Evolutionary conservation across 64 coral and sea anemone genomes (phyloP), one percentile per base, ranked within the genome.

Genomic region (Porites australiensis): DNA sequence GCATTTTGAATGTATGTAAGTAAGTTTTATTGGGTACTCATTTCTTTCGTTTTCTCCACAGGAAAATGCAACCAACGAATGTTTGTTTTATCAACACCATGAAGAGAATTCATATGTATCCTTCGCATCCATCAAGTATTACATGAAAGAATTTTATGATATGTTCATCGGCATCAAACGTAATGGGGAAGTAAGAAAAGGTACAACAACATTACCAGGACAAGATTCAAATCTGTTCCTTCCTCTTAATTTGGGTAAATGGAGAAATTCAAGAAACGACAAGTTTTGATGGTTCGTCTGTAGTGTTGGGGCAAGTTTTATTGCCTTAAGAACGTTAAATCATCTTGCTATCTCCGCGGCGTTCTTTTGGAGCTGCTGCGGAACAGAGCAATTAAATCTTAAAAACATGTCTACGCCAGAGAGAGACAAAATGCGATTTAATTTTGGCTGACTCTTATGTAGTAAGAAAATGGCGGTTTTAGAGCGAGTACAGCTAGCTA

Each of bases 21-120:
- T 9, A 57, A 57, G 12, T 57, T 57, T 57, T 4, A 57, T 2
- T 12, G 54, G 7, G 7, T 7, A 57, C 12, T 57, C 7, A 57
- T 57, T 12, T 57, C 54, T 5, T 12, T 57, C n/a, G 16, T 82
- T 88, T 50, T 18, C 37, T 82, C 44, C 61, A 13, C 58, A 94
- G 92, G 67, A 19, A 82, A 51, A 89, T 27, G 86, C 77, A 44
- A 44, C 74, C 10, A 52, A 52, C 58, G 77, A 94, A 51, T 87
- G 66, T 77, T 87, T 89, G 63, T 95, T 98, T 86, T 95, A 95
- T 76, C 89, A 93, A 87, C 89, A 92, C 72, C 96, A 95, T 44
- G 89, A 98, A 67, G 89, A 98, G 72, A 98, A 98, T 58, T 58
- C 82, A 12, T 98, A 95, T 75, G 74, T 89, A 44, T 98, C 96